Evolutionary conservation across 2,113 vertebrate species (phyloP).

Genomic region (Mustela nigripes): DNA sequence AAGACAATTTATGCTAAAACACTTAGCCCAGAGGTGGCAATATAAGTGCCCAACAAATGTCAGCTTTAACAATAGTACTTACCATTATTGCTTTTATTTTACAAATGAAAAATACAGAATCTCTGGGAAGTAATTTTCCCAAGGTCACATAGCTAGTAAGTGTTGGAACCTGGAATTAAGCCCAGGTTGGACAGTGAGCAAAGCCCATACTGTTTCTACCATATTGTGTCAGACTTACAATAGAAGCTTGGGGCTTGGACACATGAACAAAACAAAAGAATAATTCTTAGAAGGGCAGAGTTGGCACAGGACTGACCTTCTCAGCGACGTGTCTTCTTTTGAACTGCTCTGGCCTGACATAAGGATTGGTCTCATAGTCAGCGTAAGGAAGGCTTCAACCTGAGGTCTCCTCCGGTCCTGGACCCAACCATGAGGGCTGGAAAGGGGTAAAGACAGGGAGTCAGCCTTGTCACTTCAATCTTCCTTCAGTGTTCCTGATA

Average conservation of each 20-base stretch:
- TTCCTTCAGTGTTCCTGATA: background rate
- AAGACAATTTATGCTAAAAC: conserved; percentile 8
- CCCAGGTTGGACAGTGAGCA: background rate
- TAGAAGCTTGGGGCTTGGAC: background rate
- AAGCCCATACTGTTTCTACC: background rate
- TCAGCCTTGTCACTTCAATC: background rate
- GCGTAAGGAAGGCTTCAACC: background rate
- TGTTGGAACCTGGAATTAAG: conserved; percentile 5
- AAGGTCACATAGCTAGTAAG: background rate
- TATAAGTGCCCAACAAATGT: background rate
- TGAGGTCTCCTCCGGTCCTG: background rate
- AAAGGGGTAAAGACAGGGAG: background rate
- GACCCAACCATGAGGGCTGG: background rate
- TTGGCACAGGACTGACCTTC: background rate
- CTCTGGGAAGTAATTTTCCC: background rate
- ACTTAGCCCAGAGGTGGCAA: background rate
- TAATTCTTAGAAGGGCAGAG: background rate
- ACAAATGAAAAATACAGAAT: conserved; percentile 14
- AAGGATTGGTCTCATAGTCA: background rate
- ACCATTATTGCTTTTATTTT: conserved; percentile 25
- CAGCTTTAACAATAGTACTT: background rate
- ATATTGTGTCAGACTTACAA: background rate
- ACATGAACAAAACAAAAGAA: background rate
- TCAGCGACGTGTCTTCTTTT: background rate
- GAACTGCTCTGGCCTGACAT: background rate